Evolutionary conservation across 2,888 invertebrate species (phyloP).

Genomic region (Sipha maydis): DNA sequence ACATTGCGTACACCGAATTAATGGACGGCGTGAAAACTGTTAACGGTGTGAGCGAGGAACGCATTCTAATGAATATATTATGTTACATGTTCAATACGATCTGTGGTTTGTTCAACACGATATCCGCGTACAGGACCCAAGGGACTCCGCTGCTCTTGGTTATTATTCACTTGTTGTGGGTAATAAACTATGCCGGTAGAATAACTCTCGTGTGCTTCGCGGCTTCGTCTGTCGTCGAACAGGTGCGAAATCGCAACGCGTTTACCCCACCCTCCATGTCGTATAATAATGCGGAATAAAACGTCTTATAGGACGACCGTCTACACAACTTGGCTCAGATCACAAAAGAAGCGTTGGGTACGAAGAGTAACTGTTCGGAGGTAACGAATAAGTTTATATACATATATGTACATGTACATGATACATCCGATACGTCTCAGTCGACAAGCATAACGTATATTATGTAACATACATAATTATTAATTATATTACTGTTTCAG

Average conservation of each 20-base stretch:
- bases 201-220: slow-evolving; percentile 42
- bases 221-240: slow-evolving; percentile 40
- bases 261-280: not conserved
- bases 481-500: slow-evolving; percentile 26
- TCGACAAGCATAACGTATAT: not conserved
- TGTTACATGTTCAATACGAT: slow-evolving; percentile 63
- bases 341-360: not conserved
- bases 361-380: slow-evolving; percentile 11
- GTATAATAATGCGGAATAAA: not conserved
- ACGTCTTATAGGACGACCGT: slow-evolving; percentile 38
- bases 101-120: slow-evolving; percentile 61
- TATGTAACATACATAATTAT: not conserved
- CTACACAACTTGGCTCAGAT: slow-evolving; percentile 32
- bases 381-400: not conserved
- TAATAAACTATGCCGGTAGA: slow-evolving; percentile 10
- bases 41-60: slow-evolving; percentile 33
- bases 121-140: slow-evolving; percentile 58
- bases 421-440: not conserved
- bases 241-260: not conserved
- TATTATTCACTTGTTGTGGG: slow-evolving; percentile 22
- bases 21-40: not conserved
- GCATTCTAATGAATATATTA: slow-evolving; percentile 51
- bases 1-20: not conserved
- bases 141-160: slow-evolving; percentile 31
- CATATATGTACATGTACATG: not conserved